Percentiles rank a stretch among this genome's conserved stretches.
Evolutionary conservation across 1,140 invertebrate genomes (phyloP).

Genomic region (Zeugodacus cucurbitae): DNA sequence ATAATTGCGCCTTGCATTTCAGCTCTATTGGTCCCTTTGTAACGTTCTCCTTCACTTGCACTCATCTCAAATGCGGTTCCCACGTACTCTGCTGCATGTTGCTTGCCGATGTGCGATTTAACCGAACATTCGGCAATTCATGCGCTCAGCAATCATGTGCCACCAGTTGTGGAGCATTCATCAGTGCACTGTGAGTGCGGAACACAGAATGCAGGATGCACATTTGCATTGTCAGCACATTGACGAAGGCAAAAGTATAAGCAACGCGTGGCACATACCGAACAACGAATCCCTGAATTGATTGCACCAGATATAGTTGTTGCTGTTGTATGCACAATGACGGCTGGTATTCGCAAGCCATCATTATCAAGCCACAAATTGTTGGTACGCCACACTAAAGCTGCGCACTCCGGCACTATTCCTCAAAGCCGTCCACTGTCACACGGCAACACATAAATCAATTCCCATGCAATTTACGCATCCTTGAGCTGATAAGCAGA

Average conservation of each 20-base stretch:
- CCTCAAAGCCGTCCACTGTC: neutral
- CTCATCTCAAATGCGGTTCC: neutral
- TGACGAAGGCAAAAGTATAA: neutral
- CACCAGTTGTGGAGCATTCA: neutral
- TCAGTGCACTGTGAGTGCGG: neutral
- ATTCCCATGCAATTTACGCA: slow-evolving; percentile 20
- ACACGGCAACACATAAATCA: neutral
- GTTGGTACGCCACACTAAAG: neutral
- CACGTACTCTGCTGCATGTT: too few relatives aligned
- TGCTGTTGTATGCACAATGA: neutral
- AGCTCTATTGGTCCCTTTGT: neutral
- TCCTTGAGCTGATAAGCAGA: slow-evolving; percentile 20
- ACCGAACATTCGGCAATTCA: too few relatives aligned
- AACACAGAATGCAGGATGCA: neutral
- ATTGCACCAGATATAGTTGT: neutral
- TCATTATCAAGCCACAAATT: neutral
- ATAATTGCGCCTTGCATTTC: neutral
- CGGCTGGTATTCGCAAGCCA: neutral
- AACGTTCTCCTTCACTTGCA: neutral
- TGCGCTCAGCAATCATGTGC: neutral
- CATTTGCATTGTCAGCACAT: slow-evolving; percentile 8
- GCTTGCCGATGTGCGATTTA: too few relatives aligned
- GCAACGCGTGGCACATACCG: neutral
- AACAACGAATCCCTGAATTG: neutral
- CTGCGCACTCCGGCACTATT: neutral